Base-by-base conservation (phyloP, 2,797 vertebrate genomes). In the Prionace glauca region DNA sequence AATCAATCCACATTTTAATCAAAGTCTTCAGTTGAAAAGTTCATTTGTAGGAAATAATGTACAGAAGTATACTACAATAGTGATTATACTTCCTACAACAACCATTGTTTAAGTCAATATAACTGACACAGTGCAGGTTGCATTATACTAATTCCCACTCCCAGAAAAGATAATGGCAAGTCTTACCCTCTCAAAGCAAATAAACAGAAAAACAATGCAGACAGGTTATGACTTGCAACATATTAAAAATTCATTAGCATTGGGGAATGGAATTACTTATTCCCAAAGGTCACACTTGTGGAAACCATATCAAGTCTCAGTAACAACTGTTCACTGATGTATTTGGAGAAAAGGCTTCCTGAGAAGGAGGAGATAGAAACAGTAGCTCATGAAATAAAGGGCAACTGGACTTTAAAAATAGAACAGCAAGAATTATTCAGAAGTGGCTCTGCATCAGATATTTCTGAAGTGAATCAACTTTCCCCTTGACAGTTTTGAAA, bases 301-400 rank as follows among this genome's bases (percentile, higher is more conserved):
- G 72, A 88, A 94, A 56, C 96, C 91, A 95, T 96, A 96, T 94
- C 90, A 86, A 95, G 96, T 94, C 11, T 74, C 94, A 92, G 96
- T 60, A 95, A n/a, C 86, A 95, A 95, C 96, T 96, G 96, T 92
- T 96, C 96, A 96, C 81, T 96, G 96, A 95, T 95, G 96, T 96
- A 29, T 96, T 79, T n/a, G 94, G 95, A 96, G 74, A 36, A 79
- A 36, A 97, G 96, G 95, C 96, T 96, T 96, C 77, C 88, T 50
- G 65, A 93, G n/a, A 45, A 93, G 18, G 62, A 11, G 2, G 2
- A 12, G 20, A 18, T 22, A 69, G 65, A 18, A 96, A 96, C 94
- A 96, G 96, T 95, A 95, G 95, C 29, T 62, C 1, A 5, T 92
- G 79, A 95, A 95, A 88, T 96, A 4, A 84, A 94, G 67, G 91